Evolutionary conservation across 2,888 invertebrate genomes (phyloP), one percentile per base, ranked within the genome.

Genomic region (Agrotis puta): DNA sequence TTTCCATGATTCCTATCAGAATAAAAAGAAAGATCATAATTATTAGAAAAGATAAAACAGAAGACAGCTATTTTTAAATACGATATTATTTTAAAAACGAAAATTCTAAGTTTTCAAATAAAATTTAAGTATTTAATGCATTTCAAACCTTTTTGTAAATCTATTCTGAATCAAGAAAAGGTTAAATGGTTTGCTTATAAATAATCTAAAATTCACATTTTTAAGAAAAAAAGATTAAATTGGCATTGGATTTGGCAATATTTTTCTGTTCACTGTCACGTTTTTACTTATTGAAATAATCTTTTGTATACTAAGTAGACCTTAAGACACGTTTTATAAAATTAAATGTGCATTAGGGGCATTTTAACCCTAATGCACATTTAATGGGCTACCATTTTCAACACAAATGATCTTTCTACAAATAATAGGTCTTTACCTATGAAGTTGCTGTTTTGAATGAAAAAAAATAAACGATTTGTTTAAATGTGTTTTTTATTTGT

Each of bases 221-320:
- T 39, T 39, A 39, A 11, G 18, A 22, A 11, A 73, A 11, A 73
- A 14, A 59, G 58, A 72, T 70, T 22, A 43, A 18, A 50, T 27
- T n/a, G n/a, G n/a, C n/a, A n/a, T n/a, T n/a, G n/a, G n/a, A 18
- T 43, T 58, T 54, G 33, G 27, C 16, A 51, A 59, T 72, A 18
- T 22, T 45, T 50, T 58, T 51, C 20, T 22, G n/a, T 33, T 9
- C 1, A 13, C 39, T 6, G n/a, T 63, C 16, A 20, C 16, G 11
- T 27, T 53, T 33, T 54, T 18, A 27, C 33, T 24, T 9, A 18
- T 22, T 14, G 6, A 22, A 27, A 27, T 27, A 27, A 5, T 27
- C 5, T 27, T 27, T 27, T 5, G 27, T 5, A 27, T 27, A n/a
- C n/a, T n/a, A n/a, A n/a, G n/a, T n/a, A n/a, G n/a, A n/a, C n/a